Base-by-base conservation (phyloP, 2,888 invertebrate genomes). In the Herminia tarsipennalis region DNA sequence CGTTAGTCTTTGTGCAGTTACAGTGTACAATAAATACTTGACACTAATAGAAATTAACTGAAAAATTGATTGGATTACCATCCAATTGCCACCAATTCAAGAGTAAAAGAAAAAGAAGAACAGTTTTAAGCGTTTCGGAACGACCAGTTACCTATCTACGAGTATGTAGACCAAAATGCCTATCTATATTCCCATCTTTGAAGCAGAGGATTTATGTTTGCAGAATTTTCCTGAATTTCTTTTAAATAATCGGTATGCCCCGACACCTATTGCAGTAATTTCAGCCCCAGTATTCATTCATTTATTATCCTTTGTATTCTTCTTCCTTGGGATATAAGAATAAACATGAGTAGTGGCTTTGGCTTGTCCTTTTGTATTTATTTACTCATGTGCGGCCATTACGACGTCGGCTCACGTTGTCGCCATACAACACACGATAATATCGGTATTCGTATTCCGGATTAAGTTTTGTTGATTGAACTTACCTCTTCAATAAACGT, bases 371-470 rank as follows among this genome's bases (percentile, higher is more conserved):
- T 46, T n/a, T 42, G 48, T 56, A 43, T 48, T 45, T 53, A 44
- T 56, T 56, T 21, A 51, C 34, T 40, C 50, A 38, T 47, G 14
- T 28, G 25, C n/a, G 20, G 25, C 32, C 24, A 46, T 64, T 57
- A 47, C n/a, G 36, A n/a, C 12, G 39, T 8, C 43, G 12, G n/a
- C 47, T 39, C 64, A 64, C 63, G 57, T 52, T 42, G 35, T 0
- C 25, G 21, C 48, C 40, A 17, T 54, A 41, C 29, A 52, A 39
- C 33, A 56, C 18, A 32, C 59, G 45, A 54, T 63, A 63, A 63
- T 63, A 35, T 41, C 33, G 30, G 10, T 46, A 60, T 63, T 60
- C 21, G 56, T 64, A 64, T 60, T 47, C 64, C 5, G 47, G 24
- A 52, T 55, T 45, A 42, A 49, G 46, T 50, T 48, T 42, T 40